Evolutionary conservation across 2,113 vertebrate species (phyloP), one percentile per base, ranked within the genome.

Genomic region (Pollimyrus isidori): DNA sequence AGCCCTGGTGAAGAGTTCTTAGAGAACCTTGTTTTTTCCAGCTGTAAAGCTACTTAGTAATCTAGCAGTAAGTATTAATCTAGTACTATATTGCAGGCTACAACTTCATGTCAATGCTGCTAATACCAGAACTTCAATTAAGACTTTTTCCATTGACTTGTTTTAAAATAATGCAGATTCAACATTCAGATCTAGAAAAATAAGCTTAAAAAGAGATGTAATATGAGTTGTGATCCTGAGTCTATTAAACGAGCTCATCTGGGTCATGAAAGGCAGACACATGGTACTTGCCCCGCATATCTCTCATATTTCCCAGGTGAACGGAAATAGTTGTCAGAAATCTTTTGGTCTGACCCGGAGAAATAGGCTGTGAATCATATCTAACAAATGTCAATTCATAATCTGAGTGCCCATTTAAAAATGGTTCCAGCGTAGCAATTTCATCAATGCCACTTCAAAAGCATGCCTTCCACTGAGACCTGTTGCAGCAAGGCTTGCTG

Each of bases 231-330:
- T n/a, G 82, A 84, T 84, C 39, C 39, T 48, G 21, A 84, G 39
- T 48, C 5, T 48, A 13, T 49, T 84, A 84, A 84, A 48, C 3
- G 3, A 48, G 3, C 42, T 19, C 42, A 45, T 84, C 42, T 84
- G 82, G 82, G 45, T 13, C 82, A 84, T 84, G 45, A 46, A 82
- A 82, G 13, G 6, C 15, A 82, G n/a, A 84, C 82, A 23, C 45
- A 84, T 84, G 82, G 17, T 19, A 48, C 21, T n/a, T 48, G 35
- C 7, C 23, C 45, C 48, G 45, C 82, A 84, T 84, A 48, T 48
- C 42, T 23, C 39, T 48, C 85, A 86, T 86, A 83, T 86, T 86
- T 86, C 46, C 46, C 83, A 86, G 85, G 85, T 86, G 85, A 86
- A 86, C n/a, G 48, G 85, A 86, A 52, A 52, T 23, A 86, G 23